A percentile compares a stretch with the other conserved stretches of the same genome.
These are phyloP conservation scores for Tineola bisselliella DNA, from an alignment of 2,888 invertebrate species.

Conservation along the genomic window DNA sequence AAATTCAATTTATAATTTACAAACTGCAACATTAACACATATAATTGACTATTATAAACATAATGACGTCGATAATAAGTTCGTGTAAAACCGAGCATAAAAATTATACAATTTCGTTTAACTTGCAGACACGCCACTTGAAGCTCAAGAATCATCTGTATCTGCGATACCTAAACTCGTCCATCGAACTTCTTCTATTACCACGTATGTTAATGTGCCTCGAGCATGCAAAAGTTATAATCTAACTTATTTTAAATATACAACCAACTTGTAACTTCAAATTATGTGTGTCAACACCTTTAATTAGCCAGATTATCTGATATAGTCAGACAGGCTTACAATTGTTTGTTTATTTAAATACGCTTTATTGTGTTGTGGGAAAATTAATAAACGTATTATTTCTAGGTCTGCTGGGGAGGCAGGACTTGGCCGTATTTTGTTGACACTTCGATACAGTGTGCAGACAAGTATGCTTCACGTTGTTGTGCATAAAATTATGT, in stretches of 20 bases:
- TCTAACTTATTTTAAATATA: too few relatives aligned
- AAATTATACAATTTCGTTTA: neutral
- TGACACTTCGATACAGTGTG: conserved; percentile 86
- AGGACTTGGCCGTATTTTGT: conserved; percentile 81
- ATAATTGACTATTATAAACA: too few relatives aligned
- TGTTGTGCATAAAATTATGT: conserved; percentile 91
- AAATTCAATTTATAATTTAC: too few relatives aligned
- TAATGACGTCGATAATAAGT: too few relatives aligned
- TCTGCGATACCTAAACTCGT: conserved; percentile 57
- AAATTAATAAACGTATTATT: too few relatives aligned
- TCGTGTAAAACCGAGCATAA: neutral
- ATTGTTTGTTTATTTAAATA: neutral
- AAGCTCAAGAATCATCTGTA: conserved; percentile 27
- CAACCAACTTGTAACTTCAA: too few relatives aligned
- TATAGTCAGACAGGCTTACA: too few relatives aligned
- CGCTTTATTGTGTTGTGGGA: conserved; percentile 1
- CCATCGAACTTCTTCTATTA: conserved; percentile 70
- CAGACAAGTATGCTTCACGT: conserved; percentile 84
- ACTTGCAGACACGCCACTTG: conserved; percentile 40
- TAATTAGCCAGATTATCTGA: too few relatives aligned
- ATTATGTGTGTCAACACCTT: too few relatives aligned
- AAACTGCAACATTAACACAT: too few relatives aligned
- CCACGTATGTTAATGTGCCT: conserved; percentile 42
- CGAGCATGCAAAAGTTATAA: too few relatives aligned
- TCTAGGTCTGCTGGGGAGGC: conserved; percentile 75